A percentile compares a stretch with the other conserved stretches of the same genome.
These are phyloP conservation scores for Choloepus hoffmanni DNA, from an alignment of 2,113 vertebrate genomes.

Conservation along the genomic window DNA sequence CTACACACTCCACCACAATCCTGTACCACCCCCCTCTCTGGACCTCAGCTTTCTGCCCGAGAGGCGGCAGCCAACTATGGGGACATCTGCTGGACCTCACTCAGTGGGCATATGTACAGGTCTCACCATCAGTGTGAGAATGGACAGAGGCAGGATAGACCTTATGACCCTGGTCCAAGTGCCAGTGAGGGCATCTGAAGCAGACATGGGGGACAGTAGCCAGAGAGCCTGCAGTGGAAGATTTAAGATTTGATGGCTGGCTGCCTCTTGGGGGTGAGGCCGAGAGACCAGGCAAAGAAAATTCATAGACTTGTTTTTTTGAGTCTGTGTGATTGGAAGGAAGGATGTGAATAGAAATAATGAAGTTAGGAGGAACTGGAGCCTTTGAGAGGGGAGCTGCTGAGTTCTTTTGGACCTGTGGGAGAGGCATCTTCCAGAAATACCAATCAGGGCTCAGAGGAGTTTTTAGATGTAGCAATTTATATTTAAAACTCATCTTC, in stretches of 20 bases:
- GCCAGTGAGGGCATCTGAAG: not conserved
- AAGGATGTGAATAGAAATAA: not conserved
- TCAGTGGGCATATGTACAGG: not conserved
- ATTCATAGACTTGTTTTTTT: not conserved
- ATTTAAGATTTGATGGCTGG: not conserved
- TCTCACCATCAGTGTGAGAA: not conserved
- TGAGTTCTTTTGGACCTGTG: not conserved
- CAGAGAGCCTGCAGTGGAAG: too few relatives aligned
- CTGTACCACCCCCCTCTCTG: not conserved
- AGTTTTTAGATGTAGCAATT: not conserved
- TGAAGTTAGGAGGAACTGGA: not conserved
- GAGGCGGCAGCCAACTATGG: not conserved
- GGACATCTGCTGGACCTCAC: not conserved
- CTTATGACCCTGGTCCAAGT: not conserved
- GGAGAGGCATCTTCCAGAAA: not conserved
- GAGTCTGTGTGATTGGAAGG: not conserved
- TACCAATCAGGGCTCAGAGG: not conserved
- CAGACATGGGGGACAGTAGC: not conserved
- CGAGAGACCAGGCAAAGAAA: not conserved
- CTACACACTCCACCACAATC: not conserved
- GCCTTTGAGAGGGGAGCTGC: not conserved
- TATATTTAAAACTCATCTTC: not conserved
- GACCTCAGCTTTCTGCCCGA: not conserved
- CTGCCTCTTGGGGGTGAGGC: not conserved
- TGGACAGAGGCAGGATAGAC: not conserved